phyloP scores from a whole-genome alignment of 2,797 vertebrate genomes.

The Amblyraja radiata region DNA sequence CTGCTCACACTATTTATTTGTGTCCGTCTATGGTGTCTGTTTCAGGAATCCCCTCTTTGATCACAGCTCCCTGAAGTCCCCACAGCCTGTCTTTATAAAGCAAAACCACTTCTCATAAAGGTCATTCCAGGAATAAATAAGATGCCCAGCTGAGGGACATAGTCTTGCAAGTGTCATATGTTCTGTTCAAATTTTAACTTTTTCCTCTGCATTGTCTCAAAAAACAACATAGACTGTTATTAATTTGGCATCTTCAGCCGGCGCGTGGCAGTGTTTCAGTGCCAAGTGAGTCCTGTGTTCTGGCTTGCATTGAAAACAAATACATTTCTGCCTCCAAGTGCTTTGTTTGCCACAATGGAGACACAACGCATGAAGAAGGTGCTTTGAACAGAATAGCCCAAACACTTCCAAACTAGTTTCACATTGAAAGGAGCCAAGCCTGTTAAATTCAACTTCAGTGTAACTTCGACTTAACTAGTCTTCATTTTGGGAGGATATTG shows the following conservation, averaged over 20 bases:
- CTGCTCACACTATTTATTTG: background rate
- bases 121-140: background rate
- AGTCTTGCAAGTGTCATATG: no score
- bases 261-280: background rate
- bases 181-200: background rate
- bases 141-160: background rate
- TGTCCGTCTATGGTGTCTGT: background rate
- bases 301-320: background rate
- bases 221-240: background rate
- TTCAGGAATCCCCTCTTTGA: background rate
- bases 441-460: background rate
- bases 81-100: background rate
- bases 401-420: background rate
- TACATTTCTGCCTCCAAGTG: background rate
- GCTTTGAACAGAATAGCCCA: background rate
- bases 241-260: background rate
- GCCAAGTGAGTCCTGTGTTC: background rate
- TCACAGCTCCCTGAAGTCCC: background rate
- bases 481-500: background rate
- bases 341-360: background rate
- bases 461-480: background rate
- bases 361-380: background rate
- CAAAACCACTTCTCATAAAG: background rate
- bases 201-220: conserved; percentile 25
- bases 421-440: background rate